Conservation (phyloP, 1,140 invertebrate species). For the Helicoverpa zea region DNA sequence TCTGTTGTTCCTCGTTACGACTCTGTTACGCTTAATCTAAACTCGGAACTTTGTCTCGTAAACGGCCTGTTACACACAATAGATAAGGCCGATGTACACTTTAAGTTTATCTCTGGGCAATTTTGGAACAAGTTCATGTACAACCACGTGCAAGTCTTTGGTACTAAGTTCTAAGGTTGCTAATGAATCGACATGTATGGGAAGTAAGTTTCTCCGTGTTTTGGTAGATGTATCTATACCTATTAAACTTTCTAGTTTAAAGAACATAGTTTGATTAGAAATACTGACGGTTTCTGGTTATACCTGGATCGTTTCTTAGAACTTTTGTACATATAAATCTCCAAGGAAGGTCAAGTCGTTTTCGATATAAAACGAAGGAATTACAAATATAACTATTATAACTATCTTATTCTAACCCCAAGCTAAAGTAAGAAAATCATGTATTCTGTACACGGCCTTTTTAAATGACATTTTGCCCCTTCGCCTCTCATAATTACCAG, state of each 20-base stretch:
- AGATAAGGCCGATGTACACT: conserved; percentile 43
- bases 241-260: no score
- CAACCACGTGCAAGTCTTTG: conserved; percentile 13
- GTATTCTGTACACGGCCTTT: not conserved
- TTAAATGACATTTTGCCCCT: not conserved
- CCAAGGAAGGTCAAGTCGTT: no score
- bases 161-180: not conserved
- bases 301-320: no score
- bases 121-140: conserved; percentile 32
- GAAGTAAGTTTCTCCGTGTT: not conserved
- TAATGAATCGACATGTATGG: not conserved
- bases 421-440: no score
- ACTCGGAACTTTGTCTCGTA: conserved; percentile 48
- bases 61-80: conserved; percentile 42
- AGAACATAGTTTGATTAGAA: no score
- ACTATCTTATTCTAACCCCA: no score
- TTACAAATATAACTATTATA: no score
- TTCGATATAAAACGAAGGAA: no score
- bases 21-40: conserved; percentile 56
- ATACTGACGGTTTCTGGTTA: no score
- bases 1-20: conserved; percentile 53
- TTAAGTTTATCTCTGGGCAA: conserved; percentile 29
- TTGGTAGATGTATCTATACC: no score
- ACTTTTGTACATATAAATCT: no score
- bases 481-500: not conserved